These are phyloP conservation scores for Empis livida DNA, from an alignment of 2,888 invertebrate species.

Conservation along the genomic window DNA sequence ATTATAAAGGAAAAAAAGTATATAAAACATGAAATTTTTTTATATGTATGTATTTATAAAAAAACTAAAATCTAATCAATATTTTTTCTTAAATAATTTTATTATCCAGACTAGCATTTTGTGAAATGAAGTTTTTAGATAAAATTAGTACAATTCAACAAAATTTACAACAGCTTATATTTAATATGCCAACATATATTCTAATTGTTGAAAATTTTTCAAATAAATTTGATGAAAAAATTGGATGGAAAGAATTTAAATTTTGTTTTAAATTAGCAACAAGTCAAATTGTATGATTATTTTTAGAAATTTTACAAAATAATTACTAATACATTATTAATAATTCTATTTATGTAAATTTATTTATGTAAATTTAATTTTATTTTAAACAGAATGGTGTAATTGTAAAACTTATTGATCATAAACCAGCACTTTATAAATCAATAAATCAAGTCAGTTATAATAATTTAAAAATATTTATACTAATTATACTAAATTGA, in stretches of 20 bases:
- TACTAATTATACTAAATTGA: background rate
- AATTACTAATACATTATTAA: background rate
- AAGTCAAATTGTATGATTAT: slow-evolving; percentile 48
- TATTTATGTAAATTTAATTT: background rate
- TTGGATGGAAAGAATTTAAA: slow-evolving; percentile 48
- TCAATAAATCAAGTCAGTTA: slow-evolving; percentile 37
- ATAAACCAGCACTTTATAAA: slow-evolving; percentile 38
- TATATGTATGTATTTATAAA: too few species aligned
- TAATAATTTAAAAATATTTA: background rate
- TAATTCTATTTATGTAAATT: too few species aligned
- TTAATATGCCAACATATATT: slow-evolving; percentile 49
- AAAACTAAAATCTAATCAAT: too few species aligned
- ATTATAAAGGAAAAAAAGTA: slow-evolving; percentile 30
- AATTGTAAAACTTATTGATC: slow-evolving; percentile 38
- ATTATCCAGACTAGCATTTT: slow-evolving; percentile 41
- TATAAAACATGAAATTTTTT: slow-evolving; percentile 1
- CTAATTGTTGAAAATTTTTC: slow-evolving; percentile 47
- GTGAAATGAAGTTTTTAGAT: slow-evolving; percentile 44
- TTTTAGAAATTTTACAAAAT: too few species aligned
- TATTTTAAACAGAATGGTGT: slow-evolving; percentile 37
- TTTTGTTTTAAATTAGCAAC: slow-evolving; percentile 49
- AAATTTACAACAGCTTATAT: slow-evolving; percentile 47
- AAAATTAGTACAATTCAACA: slow-evolving; percentile 47
- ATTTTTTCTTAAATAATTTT: background rate
- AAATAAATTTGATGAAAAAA: slow-evolving; percentile 46